Base-by-base conservation (phyloP, 2,888 invertebrate species). In the Ichneumoninae sp. region DNA sequence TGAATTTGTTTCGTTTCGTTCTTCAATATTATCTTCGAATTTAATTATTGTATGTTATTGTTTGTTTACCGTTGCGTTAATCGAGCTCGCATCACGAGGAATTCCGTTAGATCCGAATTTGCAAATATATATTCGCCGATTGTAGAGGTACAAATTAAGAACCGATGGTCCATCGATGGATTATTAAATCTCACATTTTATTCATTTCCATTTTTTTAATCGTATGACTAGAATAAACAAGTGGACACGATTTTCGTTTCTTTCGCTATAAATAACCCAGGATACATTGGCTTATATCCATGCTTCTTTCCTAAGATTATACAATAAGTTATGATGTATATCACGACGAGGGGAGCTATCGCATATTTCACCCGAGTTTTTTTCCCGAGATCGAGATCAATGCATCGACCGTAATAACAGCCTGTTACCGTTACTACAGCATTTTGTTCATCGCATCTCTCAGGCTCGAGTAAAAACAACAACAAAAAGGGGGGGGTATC, bases 51-150 rank as follows among this genome's bases (percentile, higher is more conserved):
- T 76, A 70, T 26, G 33, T 6, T 33, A 33, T 71, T 44, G 40
- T 81, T 40, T 81, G 76, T 65, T 70, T 81, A 76, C 68, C 52
- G 80, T 70, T 81, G 44, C 22, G 54, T 71, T 76, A 26, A 70
- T 52, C 40, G 60, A 33, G 62, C 36, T 13, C 10, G 52, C 52
- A 70, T 36, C 26, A n/a, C 19, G 54, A 30, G 19, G 10, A 68
- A 30, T 76, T 36, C 57, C n/a, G 10, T 66, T 52, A 36, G 36
- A 36, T 52, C 52, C 52, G 33, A 54, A 52, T 70, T 26, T 10
- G 8, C 8, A 33, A 70, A 33, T 52, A 33, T 60, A 60, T 44
- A 2, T 60, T 60, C 6, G 33, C 26, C 33, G 26, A 60, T 60
- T 52, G n/a, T 16, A 33, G 60, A 60, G 19, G 26, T 26, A 16